Evolutionary conservation across 2,888 invertebrate genomes (phyloP), one percentile per base, ranked within the genome.

Genomic region (Sesia apiformis): DNA sequence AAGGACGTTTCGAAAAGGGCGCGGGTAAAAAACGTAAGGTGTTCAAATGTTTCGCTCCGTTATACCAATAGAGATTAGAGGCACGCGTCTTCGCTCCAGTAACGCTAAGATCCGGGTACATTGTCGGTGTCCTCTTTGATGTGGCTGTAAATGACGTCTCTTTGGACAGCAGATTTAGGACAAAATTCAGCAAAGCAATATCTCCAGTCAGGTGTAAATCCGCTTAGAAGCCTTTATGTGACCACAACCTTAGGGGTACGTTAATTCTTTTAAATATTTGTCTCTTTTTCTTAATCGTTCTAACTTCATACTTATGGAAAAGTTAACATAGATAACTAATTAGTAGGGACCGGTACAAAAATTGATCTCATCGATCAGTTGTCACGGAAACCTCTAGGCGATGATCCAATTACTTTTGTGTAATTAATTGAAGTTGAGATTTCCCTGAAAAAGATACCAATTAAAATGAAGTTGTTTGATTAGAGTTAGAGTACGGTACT

Each of bases 41-140:
- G 88, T 82, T 78, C 81, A 69, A 76, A 73, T 65, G 74, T 76
- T 77, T 73, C 76, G 66, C 72, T 67, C 88, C 87, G 88, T 88
- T 88, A 86, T 80, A 81, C 86, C 84, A 87, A 86, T 85, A 81
- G 85, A 81, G 85, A 87, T 87, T 86, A 86, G 69, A 73, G 81
- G 84, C 88, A 89, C 88, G 88, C 85, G 88, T 76, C 79, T 79
- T 72, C 73, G 74, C 73, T 68, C 64, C 69, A 63, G 60, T 71
- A 67, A 67, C 60, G 67, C 64, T 59, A 60, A 70, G 69, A 72
- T 76, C 73, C 72, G 74, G 71, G 72, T 61, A 67, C 59, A 80
- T 80, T 83, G 84, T 83, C 84, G 84, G 84, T 42, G 23, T 46
- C 41, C 55, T 52, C 69, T 86, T 84, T 87, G 84, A 87, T 81